These are phyloP conservation scores for Drepanosiphum platanoidis DNA, from an alignment of 2,888 invertebrate genomes.

Conservation along the genomic window DNA sequence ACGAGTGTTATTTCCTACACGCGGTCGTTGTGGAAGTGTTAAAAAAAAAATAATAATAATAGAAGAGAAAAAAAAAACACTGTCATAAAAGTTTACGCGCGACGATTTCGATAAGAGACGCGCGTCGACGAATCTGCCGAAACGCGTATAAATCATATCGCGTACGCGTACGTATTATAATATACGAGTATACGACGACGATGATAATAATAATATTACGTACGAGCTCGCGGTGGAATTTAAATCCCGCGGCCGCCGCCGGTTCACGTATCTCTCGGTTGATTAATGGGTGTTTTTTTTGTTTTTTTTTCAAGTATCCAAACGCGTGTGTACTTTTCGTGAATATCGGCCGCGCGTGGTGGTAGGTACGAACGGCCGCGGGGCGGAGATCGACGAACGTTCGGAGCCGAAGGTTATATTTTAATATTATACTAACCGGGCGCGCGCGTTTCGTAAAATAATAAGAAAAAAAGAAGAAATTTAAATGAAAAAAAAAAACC, in stretches of 20 bases:
- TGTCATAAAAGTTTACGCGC: slow-evolving; percentile 21
- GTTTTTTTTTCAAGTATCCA: too few species aligned
- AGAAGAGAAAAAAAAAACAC: neutral
- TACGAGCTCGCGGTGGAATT: neutral
- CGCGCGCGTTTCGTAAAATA: neutral
- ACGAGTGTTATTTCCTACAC: neutral
- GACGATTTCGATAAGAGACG: slow-evolving; percentile 8
- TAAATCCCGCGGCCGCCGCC: neutral
- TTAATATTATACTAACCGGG: neutral
- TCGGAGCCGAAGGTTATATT: slow-evolving; percentile 21
- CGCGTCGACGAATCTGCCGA: neutral
- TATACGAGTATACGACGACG: too few species aligned
- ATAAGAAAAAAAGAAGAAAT: too few species aligned
- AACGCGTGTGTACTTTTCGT: slow-evolving; percentile 17
- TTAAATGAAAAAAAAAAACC: too few species aligned
- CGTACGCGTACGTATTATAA: neutral
- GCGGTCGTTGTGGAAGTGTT: neutral
- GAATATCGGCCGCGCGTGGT: neutral
- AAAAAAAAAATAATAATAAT: neutral
- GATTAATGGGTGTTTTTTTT: slow-evolving; percentile 5
- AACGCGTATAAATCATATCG: neutral
- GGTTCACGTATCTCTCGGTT: neutral
- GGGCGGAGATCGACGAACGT: slow-evolving; percentile 20
- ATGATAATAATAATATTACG: too few species aligned
- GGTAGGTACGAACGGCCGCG: too few species aligned